Base-by-base conservation (phyloP, 2,113 vertebrate genomes). In the Plecotus auritus region DNA sequence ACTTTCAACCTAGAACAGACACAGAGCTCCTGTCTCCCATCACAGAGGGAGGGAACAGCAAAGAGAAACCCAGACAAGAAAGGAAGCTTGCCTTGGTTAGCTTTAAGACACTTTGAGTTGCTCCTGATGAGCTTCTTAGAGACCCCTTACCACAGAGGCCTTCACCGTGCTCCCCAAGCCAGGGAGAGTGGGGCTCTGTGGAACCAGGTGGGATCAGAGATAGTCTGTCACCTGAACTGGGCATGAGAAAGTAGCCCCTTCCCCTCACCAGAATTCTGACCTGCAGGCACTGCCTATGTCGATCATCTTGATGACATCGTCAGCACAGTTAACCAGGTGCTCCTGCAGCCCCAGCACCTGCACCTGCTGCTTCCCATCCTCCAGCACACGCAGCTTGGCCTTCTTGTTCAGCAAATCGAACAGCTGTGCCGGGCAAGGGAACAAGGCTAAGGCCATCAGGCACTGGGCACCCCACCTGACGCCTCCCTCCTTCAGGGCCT, bases 321-420 rank as follows among this genome's bases (percentile, higher is more conserved):
- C 99, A 28, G 99, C 98, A 30, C 97, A 98, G 69, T 91, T 91
- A 20, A 99, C 99, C 13, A 96, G 96, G 78, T 97, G 97, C 95
- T 99, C 99, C 97, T 99, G 98, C 30, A 99, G 98, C 23, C 99
- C 99, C 51, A 99, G 99, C 0, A 99, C 99, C 97, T 99, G 99
- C 59, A 99, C 99, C 97, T 99, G 99, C 97, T 99, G 99, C 69
- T 99, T 99, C 66, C 99, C 99, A 14, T 99, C 99, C 94, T 99
- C 99, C 88, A 99, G 96, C n/a, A 99, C 99, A 0, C 99, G 98
- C 54, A 99, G 98, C 95, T 99, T 99, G 91, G 99, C 95, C 96
- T 99, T 99, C 95, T 99, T 99, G 98, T 99, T 99, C 94, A 99
- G 98, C 88, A 99, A 98, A 94, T 99, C 99, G 90, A 99, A 99